Evolutionary conservation across 1,140 invertebrate genomes (phyloP).

Genomic region (Drosophila fuyamai): DNA sequence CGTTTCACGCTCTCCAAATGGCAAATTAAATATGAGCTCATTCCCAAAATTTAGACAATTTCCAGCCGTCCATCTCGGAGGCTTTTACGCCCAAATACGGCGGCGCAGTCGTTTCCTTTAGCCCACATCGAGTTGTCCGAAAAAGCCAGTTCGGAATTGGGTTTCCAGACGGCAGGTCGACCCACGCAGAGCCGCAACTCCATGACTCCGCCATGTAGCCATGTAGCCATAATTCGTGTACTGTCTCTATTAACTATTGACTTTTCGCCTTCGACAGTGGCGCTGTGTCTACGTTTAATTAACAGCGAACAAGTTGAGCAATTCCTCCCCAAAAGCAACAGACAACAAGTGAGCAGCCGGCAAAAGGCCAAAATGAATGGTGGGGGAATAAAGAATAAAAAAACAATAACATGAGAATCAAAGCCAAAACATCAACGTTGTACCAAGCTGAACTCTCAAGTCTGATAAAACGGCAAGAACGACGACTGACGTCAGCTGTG

Average conservation of each 20-base stretch:
- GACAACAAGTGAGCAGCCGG: slow-evolving; percentile 40
- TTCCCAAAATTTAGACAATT: slow-evolving; percentile 64
- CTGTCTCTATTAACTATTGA: slow-evolving; percentile 45
- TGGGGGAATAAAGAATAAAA: neutral
- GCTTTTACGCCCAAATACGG: slow-evolving; percentile 78
- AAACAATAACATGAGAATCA: slow-evolving; percentile 41
- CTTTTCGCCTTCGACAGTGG: slow-evolving; percentile 30
- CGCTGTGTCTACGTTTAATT: slow-evolving; percentile 67
- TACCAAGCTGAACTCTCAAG: slow-evolving; percentile 5
- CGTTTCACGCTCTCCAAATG: slow-evolving; percentile 56
- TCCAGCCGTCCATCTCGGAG: slow-evolving; percentile 45
- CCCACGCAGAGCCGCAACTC: slow-evolving; percentile 37
- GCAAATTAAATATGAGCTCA: slow-evolving; percentile 66
- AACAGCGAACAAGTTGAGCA: slow-evolving; percentile 63
- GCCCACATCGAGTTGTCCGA: slow-evolving; percentile 68
- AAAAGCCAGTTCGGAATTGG: slow-evolving; percentile 62
- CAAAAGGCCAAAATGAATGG: slow-evolving; percentile 21
- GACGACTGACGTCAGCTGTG: slow-evolving; percentile 42
- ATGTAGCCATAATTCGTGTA: slow-evolving; percentile 24
- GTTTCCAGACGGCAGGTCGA: slow-evolving; percentile 62
- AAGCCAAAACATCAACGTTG: slow-evolving; percentile 27
- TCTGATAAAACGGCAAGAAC: slow-evolving; percentile 41
- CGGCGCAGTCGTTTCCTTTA: slow-evolving; percentile 65
- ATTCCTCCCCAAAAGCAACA: slow-evolving; percentile 36
- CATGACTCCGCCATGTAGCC: slow-evolving; percentile 18